A percentile compares a stretch with the other conserved stretches of the same genome.
Conservation (phyloP, 2,113 vertebrate species). For the Lophius piscatorius region DNA sequence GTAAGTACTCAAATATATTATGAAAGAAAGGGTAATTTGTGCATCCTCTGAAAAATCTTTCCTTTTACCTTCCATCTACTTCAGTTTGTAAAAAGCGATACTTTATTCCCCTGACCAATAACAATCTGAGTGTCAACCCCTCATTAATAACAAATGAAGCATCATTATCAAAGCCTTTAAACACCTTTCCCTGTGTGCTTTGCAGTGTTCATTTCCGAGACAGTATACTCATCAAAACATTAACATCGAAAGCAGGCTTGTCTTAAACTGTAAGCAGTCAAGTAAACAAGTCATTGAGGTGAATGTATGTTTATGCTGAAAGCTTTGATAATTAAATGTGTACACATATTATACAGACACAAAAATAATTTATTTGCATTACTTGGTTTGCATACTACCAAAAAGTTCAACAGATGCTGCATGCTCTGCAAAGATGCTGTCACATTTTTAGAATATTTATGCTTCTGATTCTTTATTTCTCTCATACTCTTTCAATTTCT, state of each 20-base stretch:
- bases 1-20: conserved; percentile 57
- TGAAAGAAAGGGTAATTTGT: conserved; percentile 34
- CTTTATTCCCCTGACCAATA: conserved; percentile 31
- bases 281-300: conserved; percentile 9
- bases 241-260: too few relatives aligned
- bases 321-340: conserved; percentile 63
- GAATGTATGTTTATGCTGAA: conserved; percentile 44
- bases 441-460: background rate
- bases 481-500: conserved; percentile 21
- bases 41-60: conserved; percentile 28
- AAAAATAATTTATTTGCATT: conserved; percentile 55
- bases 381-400: conserved; percentile 70
- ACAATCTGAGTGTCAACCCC: conserved; percentile 32
- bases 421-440: conserved; percentile 20
- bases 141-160: conserved; percentile 58
- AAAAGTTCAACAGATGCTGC: conserved; percentile 18
- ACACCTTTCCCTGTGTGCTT: conserved; percentile 16
- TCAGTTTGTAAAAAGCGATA: conserved; percentile 19
- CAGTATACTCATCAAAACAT: conserved; percentile 5
- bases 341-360: conserved; percentile 7
- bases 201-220: conserved; percentile 20
- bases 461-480: conserved; percentile 4
- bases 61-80: conserved; percentile 18
- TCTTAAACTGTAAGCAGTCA: conserved; percentile 12
- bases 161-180: conserved; percentile 70